Conservation (phyloP, 2,888 invertebrate genomes). For the Tiphia femorata region DNA sequence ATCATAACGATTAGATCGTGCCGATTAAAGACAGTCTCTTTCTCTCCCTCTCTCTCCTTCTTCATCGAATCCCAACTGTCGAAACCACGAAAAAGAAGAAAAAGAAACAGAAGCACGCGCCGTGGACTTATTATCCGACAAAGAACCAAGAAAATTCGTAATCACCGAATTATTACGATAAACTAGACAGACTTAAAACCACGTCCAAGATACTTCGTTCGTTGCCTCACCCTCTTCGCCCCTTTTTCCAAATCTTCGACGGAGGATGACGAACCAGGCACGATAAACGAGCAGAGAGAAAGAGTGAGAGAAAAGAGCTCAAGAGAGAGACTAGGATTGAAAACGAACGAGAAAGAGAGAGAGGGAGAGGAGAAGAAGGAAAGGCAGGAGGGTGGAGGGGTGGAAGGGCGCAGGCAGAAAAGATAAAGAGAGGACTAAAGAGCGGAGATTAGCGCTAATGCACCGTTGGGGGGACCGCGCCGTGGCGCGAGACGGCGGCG, state of each 20-base stretch:
- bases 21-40: constrained; percentile 42
- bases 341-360: constrained; percentile 20
- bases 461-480: constrained; percentile 65
- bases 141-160: too few species aligned
- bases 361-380: constrained; percentile 32
- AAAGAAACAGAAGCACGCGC: not conserved
- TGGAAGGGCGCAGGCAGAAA: constrained; percentile 50
- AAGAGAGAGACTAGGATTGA: constrained; percentile 10
- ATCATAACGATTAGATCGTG: constrained; percentile 60
- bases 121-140: too few species aligned
- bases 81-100: too few species aligned
- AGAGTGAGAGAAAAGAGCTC: not conserved
- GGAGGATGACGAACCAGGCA: not conserved
- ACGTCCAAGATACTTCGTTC: too few species aligned
- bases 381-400: constrained; percentile 54
- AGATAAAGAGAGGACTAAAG: constrained; percentile 69
- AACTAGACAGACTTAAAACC: too few species aligned
- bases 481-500: too few species aligned
- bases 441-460: constrained; percentile 69
- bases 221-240: not conserved
- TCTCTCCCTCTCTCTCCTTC: too few species aligned
- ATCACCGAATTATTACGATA: too few species aligned
- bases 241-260: not conserved
- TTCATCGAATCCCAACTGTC: too few species aligned
- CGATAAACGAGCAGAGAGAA: constrained; percentile 3